These are phyloP conservation scores for Drosophila pseudoobscura DNA, from an alignment of 1,140 invertebrate genomes.

Conservation along the genomic window DNA sequence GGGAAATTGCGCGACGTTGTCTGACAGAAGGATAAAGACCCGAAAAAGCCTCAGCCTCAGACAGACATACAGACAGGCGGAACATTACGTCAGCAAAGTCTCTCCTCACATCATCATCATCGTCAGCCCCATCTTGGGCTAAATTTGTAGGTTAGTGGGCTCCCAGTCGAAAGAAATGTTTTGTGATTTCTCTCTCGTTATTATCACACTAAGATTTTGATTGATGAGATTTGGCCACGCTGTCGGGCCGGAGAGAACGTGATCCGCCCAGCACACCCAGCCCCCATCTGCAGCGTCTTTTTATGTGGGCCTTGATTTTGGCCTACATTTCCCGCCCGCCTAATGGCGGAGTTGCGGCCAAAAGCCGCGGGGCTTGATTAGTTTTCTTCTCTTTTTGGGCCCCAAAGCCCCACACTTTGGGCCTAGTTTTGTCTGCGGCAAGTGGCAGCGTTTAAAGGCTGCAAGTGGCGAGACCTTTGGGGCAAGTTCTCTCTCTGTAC, in stretches of 20 bases:
- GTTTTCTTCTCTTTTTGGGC: slow-evolving; percentile 36
- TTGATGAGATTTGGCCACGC: slow-evolving; percentile 69
- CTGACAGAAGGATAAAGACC: slow-evolving; percentile 44
- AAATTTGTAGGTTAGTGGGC: slow-evolving; percentile 71
- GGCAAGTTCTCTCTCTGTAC: neutral
- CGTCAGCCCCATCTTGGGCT: neutral
- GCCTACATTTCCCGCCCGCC: slow-evolving; percentile 13
- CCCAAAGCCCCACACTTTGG: neutral
- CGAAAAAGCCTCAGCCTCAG: slow-evolving; percentile 32
- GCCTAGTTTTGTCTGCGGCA: slow-evolving; percentile 11
- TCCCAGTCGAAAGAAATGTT: slow-evolving; percentile 65
- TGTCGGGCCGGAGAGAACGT: slow-evolving; percentile 21
- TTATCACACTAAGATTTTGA: slow-evolving; percentile 78
- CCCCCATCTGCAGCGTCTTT: slow-evolving; percentile 3
- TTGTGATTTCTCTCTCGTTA: slow-evolving; percentile 74
- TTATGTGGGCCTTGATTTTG: slow-evolving; percentile 45
- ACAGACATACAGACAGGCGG: slow-evolving; percentile 23
- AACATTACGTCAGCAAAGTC: slow-evolving; percentile 52
- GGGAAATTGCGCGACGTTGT: slow-evolving; percentile 59
- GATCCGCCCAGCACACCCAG: slow-evolving; percentile 1
- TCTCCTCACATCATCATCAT: slow-evolving; percentile 3
- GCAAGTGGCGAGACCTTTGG: slow-evolving; percentile 33
- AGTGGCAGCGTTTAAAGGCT: slow-evolving; percentile 16
- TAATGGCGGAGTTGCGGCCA: slow-evolving; percentile 34
- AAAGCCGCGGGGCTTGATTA: slow-evolving; percentile 66